Base-by-base conservation (phyloP, 2,888 invertebrate species). In the Rhodophaea formosa region DNA sequence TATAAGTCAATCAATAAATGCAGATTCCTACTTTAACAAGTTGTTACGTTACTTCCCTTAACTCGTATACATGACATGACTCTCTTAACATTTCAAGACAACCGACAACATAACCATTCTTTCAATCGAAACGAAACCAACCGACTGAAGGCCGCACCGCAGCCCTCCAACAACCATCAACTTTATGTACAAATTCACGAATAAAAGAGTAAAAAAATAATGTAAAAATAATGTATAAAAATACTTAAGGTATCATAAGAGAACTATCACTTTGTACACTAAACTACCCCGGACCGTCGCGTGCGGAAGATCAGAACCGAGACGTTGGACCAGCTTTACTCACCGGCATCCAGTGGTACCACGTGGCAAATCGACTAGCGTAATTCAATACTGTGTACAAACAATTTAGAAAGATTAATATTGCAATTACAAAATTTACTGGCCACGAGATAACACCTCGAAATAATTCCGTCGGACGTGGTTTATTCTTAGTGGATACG, bases 191-290 rank as follows among this genome's bases (percentile, higher is more conserved):
- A 84, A 68, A 79, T 80, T 75, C 79, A 84, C 82, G 84, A 87
- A 86, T 88, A 88, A 86, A 88, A 84, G 87, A 78, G 85, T 89
- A 85, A 88, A 89, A 90, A 90, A 84, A 88, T 86, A 80, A 85
- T 88, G 82, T 88, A 86, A 88, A 88, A 89, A 80, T 82, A 88
- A 91, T 86, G 79, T 90, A 91, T 87, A 91, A 91, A 91, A 91
- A 91, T 90, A 90, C 88, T 86, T 86, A 87, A 78, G 79, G 75
- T 86, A 86, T 88, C 88, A 88, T 89, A 89, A 88, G 89, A 90
- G 82, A 87, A 88, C 88, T 91, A 91, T 91, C 90, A 91, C 90
- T 89, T 90, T 90, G 88, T 90, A 91, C 90, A 89, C 77, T 79
- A 67, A 75, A 78, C 89, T 88, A 89, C 82, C 81, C 68, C 80